Conservation (phyloP, 2,113 vertebrate species). For the Triplophysa dalaica region DNA sequence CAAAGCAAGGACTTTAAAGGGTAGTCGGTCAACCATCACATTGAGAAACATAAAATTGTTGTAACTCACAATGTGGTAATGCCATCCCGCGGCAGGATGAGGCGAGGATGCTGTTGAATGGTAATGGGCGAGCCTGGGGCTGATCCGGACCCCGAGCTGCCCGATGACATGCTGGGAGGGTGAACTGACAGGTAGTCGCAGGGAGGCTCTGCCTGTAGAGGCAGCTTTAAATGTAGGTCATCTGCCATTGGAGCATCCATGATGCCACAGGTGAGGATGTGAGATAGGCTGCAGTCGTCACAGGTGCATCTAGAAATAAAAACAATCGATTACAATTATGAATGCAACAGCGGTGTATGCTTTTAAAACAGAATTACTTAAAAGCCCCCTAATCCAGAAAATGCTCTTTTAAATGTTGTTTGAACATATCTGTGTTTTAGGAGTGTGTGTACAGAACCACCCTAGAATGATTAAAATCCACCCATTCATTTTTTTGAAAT, state of each 20-base stretch:
- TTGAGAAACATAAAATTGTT: neutral
- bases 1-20: too few relatives aligned
- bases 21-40: too few relatives aligned
- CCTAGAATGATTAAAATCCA: too few relatives aligned
- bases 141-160: conserved; percentile 92
- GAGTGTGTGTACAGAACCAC: too few relatives aligned
- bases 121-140: conserved; percentile 93
- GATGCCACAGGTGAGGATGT: conserved; percentile 97
- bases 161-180: conserved; percentile 90
- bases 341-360: neutral
- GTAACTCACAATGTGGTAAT: conserved; percentile 86
- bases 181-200: conserved; percentile 86
- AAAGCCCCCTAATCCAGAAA: too few relatives aligned
- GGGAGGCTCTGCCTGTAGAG: conserved; percentile 83
- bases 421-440: too few relatives aligned
- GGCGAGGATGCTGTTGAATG: conserved; percentile 85
- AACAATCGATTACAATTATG: neutral
- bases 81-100: conserved; percentile 79
- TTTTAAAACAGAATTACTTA: too few relatives aligned
- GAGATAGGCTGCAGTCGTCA: conserved; percentile 97
- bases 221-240: conserved; percentile 88
- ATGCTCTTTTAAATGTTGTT: too few relatives aligned
- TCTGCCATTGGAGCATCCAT: conserved; percentile 92
- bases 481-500: too few relatives aligned
- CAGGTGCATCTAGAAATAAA: conserved; percentile 85